A percentile compares a stretch with the other conserved stretches of the same genome.
Conservation (phyloP, 2,888 invertebrate species). For the Deroplatys truncata region DNA sequence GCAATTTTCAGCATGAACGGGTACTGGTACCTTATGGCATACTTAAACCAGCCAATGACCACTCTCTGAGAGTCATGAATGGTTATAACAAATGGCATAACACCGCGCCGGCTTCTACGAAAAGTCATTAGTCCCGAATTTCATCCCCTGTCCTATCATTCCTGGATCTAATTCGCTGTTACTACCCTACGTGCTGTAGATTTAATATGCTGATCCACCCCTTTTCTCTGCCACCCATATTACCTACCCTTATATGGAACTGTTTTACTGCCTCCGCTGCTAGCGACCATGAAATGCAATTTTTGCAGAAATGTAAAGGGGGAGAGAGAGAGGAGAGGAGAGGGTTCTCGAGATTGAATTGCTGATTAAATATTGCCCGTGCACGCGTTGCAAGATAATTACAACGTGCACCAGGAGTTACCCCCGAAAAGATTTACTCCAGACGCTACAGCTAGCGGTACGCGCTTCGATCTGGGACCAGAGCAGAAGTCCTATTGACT, state of each 20-base stretch:
- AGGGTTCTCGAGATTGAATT: constrained; percentile 23
- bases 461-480: not conserved
- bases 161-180: constrained; percentile 9
- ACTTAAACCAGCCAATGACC: not conserved
- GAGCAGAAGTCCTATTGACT: too few relatives aligned
- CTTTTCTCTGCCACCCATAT: not conserved
- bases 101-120: not conserved
- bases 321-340: not conserved
- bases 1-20: not conserved
- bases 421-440: not conserved
- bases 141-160: not conserved
- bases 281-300: constrained; percentile 19
- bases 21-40: not conserved
- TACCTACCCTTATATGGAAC: constrained; percentile 10
- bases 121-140: not conserved
- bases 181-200: constrained; percentile 1
- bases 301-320: constrained; percentile 17
- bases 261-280: constrained; percentile 7
- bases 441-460: not conserved
- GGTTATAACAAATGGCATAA: not conserved
- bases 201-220: constrained; percentile 24
- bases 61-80: not conserved
- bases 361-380: constrained; percentile 26
- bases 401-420: not conserved
- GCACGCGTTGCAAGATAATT: not conserved